phyloP scores from a whole-genome alignment of 2,113 vertebrate genomes.

The Mesocricetus auratus region DNA sequence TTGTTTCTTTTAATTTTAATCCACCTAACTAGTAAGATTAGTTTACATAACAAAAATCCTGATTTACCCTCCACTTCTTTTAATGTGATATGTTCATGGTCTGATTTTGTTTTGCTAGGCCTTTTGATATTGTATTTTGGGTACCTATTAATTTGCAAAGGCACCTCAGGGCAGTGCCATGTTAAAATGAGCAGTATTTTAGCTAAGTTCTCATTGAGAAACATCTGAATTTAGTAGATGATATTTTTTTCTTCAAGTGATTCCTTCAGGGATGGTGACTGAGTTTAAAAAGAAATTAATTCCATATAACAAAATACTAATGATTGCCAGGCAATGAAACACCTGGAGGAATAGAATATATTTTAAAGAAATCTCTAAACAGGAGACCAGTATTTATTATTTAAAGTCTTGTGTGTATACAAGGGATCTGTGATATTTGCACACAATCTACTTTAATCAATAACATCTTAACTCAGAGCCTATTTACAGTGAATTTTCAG shows the following conservation, averaged over 20 bases:
- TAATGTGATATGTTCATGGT: neutral
- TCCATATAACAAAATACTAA: neutral
- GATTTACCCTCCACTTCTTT: neutral
- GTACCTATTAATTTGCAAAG: neutral
- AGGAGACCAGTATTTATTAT: conserved; percentile 1
- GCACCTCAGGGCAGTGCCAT: neutral
- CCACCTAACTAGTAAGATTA: neutral
- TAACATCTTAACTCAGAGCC: conserved; percentile 2
- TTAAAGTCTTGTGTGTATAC: neutral
- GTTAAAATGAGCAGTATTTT: conserved; percentile 12
- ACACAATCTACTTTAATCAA: conserved; percentile 1
- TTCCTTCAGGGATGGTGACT: neutral
- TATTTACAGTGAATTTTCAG: neutral
- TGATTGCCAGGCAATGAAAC: neutral
- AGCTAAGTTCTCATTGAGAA: conserved; percentile 20
- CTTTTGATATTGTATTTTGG: conserved; percentile 15
- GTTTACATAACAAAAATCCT: neutral
- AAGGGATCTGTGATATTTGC: conserved; percentile 33
- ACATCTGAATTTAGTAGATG: conserved; percentile 24
- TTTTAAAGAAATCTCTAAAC: neutral
- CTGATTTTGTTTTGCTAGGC: neutral
- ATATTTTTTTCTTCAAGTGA: neutral
- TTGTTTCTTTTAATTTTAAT: conserved; percentile 34
- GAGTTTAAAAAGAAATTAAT: conserved; percentile 6
- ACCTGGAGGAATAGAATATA: neutral